These are phyloP conservation scores for Dromiciops gliroides DNA, from an alignment of 2,113 vertebrate genomes.

Conservation along the genomic window DNA sequence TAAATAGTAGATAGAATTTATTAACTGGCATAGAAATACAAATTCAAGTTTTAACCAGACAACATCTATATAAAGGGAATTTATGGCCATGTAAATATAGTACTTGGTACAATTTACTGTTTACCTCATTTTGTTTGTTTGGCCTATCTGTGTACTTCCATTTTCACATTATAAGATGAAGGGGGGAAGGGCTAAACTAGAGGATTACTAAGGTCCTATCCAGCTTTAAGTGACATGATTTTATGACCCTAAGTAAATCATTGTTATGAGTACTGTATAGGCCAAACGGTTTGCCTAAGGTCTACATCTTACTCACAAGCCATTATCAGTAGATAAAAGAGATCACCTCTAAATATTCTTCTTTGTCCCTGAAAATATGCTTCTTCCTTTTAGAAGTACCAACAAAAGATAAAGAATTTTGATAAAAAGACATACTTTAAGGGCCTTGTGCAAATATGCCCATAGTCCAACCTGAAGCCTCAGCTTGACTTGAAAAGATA, in stretches of 20 bases:
- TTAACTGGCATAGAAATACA: background rate
- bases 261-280: background rate
- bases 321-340: background rate
- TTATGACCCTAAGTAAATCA: background rate
- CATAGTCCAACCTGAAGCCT: background rate
- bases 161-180: background rate
- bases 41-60: background rate
- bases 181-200: background rate
- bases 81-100: conserved; percentile 61
- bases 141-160: background rate
- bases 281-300: background rate
- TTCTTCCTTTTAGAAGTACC: background rate
- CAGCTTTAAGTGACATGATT: background rate
- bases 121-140: conserved; percentile 74
- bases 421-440: background rate
- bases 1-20: background rate
- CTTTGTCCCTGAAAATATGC: background rate
- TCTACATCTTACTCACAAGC: background rate
- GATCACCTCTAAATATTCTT: background rate
- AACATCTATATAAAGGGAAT: background rate
- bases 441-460: background rate
- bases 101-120: conserved; percentile 51
- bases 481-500: background rate
- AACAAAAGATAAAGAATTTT: background rate
- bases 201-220: background rate